Conservation (phyloP, 1,140 invertebrate genomes). For the Pygmarrhopalites habei region DNA sequence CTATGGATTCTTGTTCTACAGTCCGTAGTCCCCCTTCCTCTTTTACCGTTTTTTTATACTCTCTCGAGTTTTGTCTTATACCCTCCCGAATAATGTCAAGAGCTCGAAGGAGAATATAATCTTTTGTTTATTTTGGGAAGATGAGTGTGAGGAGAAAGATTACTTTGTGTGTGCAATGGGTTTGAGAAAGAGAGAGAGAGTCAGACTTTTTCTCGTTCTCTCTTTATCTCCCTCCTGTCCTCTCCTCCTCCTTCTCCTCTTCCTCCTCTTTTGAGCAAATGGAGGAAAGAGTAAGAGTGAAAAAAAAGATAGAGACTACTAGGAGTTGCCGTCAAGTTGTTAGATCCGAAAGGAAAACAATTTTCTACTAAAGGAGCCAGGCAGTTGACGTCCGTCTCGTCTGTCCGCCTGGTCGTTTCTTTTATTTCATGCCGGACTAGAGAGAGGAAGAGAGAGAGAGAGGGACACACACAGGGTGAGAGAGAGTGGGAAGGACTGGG, state of each 20-base stretch:
- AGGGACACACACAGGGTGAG: too few species aligned
- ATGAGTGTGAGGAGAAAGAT: neutral
- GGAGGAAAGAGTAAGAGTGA: neutral
- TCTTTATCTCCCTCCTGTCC: slow-evolving; percentile 2
- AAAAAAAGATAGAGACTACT: neutral
- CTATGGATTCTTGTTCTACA: too few species aligned
- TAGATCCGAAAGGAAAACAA: neutral
- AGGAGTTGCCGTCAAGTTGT: neutral
- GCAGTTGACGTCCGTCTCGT: neutral
- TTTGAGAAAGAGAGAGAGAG: neutral
- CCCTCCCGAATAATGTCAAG: neutral
- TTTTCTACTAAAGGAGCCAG: neutral
- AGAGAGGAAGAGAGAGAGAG: too few species aligned
- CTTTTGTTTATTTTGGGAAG: neutral
- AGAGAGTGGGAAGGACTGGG: too few species aligned
- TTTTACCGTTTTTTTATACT: too few species aligned
- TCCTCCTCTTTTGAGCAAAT: neutral
- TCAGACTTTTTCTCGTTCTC: neutral
- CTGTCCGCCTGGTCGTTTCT: neutral
- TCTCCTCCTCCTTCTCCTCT: neutral
- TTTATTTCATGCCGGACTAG: neutral
- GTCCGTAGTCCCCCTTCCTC: too few species aligned
- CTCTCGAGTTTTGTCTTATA: neutral
- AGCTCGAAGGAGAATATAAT: neutral
- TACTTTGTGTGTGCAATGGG: neutral